Evolutionary conservation across 2,888 invertebrate species (phyloP).

Genomic region (Magallana nippona): DNA sequence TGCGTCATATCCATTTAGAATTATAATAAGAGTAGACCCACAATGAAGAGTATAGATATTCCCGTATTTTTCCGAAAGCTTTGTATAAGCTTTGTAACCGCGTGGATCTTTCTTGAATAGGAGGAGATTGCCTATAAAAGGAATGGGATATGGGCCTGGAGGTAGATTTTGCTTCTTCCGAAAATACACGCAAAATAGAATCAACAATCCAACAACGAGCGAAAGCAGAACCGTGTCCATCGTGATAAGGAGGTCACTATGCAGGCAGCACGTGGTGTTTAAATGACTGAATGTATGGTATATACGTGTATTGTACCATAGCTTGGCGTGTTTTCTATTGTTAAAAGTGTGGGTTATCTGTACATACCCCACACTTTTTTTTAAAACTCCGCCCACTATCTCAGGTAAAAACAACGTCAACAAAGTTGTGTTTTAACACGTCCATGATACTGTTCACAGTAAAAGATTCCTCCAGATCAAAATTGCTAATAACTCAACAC

Average conservation of each 20-base stretch:
- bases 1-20: slow-evolving; percentile 64
- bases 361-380: no score
- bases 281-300: no score
- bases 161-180: slow-evolving; percentile 47
- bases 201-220: not conserved
- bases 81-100: slow-evolving; percentile 60
- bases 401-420: no score
- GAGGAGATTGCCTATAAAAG: slow-evolving; percentile 60
- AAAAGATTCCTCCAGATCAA: no score
- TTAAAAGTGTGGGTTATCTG: no score
- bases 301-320: no score
- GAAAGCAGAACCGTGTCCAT: not conserved
- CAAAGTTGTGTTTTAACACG: no score
- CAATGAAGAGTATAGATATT: slow-evolving; percentile 61
- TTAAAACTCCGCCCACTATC: no score
- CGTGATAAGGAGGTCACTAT: not conserved
- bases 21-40: slow-evolving; percentile 60
- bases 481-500: no score
- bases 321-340: no score
- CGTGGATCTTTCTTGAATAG: slow-evolving; percentile 62
- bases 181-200: slow-evolving; percentile 16
- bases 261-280: no score
- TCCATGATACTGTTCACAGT: no score
- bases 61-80: slow-evolving; percentile 57
- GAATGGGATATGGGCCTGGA: slow-evolving; percentile 61